Evolutionary conservation across 2,888 invertebrate species (phyloP).

Genomic region (Hipparchia sbordonii): DNA sequence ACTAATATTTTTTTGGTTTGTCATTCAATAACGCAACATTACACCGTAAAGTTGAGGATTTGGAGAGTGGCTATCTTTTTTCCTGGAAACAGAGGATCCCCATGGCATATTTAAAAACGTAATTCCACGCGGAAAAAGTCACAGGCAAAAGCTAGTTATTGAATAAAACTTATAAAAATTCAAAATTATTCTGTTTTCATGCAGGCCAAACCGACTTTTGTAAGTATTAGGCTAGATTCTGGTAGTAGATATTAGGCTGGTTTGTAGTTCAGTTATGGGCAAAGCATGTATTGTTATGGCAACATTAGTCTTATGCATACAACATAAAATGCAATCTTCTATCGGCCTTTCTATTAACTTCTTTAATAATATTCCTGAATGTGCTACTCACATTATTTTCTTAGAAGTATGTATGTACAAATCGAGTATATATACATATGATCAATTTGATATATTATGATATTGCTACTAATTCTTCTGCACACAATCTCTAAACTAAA

Average conservation of each 20-base stretch:
- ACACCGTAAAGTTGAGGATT: too few species aligned
- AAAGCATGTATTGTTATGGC: slow-evolving; percentile 16
- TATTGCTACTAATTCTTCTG: too few species aligned
- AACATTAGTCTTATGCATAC: not conserved
- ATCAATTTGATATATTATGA: too few species aligned
- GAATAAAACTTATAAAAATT: not conserved
- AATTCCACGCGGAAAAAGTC: too few species aligned
- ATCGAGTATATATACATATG: too few species aligned
- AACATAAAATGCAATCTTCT: not conserved
- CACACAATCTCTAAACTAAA: too few species aligned
- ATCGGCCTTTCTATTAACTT: not conserved
- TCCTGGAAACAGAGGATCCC: too few species aligned
- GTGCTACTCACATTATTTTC: not conserved
- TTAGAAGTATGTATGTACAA: not conserved
- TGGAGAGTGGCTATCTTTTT: too few species aligned
- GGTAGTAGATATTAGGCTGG: slow-evolving; percentile 59
- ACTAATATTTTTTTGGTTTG: too few species aligned
- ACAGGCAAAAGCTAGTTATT: not conserved
- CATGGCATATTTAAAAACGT: too few species aligned
- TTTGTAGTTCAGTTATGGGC: not conserved
- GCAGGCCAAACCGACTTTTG: slow-evolving; percentile 76
- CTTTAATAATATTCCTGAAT: not conserved
- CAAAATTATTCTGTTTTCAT: slow-evolving; percentile 61
- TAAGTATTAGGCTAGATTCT: slow-evolving; percentile 55
- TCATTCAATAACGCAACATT: too few species aligned